A percentile compares a stretch with the other conserved stretches of the same genome.
phyloP scores from a whole-genome alignment of 2,797 vertebrate genomes.

The Acestrorhynchus altus region DNA sequence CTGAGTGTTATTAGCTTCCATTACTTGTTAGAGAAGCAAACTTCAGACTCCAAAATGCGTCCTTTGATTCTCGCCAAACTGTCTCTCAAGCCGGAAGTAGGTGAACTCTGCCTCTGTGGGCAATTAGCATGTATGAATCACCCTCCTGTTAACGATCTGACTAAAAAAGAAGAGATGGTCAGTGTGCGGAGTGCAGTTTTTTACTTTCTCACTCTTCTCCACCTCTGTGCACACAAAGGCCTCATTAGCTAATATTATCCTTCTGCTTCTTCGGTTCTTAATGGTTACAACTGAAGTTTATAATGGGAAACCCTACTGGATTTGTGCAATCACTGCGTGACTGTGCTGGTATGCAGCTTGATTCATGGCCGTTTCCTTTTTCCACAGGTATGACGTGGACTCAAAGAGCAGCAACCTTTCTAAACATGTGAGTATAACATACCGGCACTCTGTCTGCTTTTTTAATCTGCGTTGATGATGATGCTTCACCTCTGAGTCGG shows the following conservation, averaged over 20 bases:
- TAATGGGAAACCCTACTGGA: background rate
- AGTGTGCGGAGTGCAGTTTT: background rate
- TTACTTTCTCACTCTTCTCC: background rate
- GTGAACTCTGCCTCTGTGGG: constrained; percentile 5
- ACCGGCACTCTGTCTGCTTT: background rate
- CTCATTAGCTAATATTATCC: constrained; percentile 13
- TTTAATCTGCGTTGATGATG: background rate
- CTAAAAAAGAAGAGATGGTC: constrained; percentile 21
- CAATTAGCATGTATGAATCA: constrained; percentile 23
- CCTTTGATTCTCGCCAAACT: background rate
- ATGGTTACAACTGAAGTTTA: background rate
- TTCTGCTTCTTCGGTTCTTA: background rate
- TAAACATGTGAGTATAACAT: constrained; percentile 90
- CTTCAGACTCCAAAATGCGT: too few relatives aligned
- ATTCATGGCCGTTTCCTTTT: constrained; percentile 34
- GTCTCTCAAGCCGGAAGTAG: background rate
- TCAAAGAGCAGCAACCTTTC: constrained; percentile 96
- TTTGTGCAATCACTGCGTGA: background rate
- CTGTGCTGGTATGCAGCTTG: background rate
- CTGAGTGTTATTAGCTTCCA: too few relatives aligned
- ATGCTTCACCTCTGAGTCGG: background rate
- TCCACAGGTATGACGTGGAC: constrained; percentile 93
- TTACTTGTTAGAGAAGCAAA: too few relatives aligned
- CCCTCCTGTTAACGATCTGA: constrained; percentile 19
- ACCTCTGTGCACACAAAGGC: constrained; percentile 1